These are phyloP conservation scores for Pachydiplax longipennis DNA, from an alignment of 2,888 invertebrate species.

Conservation along the genomic window DNA sequence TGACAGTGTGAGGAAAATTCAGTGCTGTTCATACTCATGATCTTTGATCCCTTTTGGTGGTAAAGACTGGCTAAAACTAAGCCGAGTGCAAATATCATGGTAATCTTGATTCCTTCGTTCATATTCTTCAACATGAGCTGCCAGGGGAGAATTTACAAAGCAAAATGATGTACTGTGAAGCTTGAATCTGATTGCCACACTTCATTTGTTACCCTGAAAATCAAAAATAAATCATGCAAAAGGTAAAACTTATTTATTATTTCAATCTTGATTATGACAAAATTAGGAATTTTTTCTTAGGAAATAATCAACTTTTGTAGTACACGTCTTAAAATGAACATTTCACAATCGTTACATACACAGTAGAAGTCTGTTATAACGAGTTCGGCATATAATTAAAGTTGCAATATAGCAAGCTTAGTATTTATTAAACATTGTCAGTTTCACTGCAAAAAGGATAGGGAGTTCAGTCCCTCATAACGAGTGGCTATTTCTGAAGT, in stretches of 20 bases:
- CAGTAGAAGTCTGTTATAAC: too few species aligned
- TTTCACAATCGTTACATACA: neutral
- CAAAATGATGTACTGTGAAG: constrained; percentile 92
- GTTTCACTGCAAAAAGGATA: too few species aligned
- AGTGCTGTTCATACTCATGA: constrained; percentile 79
- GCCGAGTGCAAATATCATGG: constrained; percentile 85
- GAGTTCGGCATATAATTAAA: too few species aligned
- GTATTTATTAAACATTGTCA: too few species aligned
- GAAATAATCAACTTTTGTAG: neutral
- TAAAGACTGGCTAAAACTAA: constrained; percentile 67
- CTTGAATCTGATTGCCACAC: constrained; percentile 94
- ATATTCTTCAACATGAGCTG: constrained; percentile 94
- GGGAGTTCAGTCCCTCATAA: too few species aligned
- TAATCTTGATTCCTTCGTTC: constrained; percentile 96
- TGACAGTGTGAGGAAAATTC: neutral
- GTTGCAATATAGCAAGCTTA: too few species aligned
- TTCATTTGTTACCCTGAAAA: constrained; percentile 93
- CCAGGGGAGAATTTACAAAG: constrained; percentile 97
- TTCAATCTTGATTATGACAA: too few species aligned
- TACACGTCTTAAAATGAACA: neutral
- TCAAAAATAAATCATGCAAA: constrained; percentile 46
- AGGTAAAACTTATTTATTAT: neutral
- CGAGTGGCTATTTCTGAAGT: too few species aligned
- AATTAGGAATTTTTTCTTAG: neutral
- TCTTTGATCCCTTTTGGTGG: constrained; percentile 82